A percentile compares a stretch with the other conserved stretches of the same genome.
Evolutionary conservation across 1,140 invertebrate species (phyloP).

Genomic region (Babylonia areolata): DNA sequence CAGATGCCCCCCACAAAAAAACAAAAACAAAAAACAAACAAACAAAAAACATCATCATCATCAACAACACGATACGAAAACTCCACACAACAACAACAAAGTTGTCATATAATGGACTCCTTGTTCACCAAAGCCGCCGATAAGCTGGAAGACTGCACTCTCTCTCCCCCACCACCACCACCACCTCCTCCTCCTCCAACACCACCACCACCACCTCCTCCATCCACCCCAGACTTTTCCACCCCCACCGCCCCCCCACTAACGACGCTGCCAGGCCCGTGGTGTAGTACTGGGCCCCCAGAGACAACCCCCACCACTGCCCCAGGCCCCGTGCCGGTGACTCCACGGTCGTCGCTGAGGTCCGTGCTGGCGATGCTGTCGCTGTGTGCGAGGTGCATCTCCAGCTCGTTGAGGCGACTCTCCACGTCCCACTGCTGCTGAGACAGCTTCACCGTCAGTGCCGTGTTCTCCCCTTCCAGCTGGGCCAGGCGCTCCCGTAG

Average conservation of each 20-base stretch:
- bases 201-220: not conserved
- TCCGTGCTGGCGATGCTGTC: conserved; percentile 68
- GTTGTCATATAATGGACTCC: not conserved
- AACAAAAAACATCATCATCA: too few species aligned
- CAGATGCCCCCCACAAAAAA: too few species aligned
- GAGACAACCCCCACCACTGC: conserved; percentile 45
- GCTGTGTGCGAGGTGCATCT: conserved; percentile 95
- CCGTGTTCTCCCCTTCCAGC: conserved; percentile 94
- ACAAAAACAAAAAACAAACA: too few species aligned
- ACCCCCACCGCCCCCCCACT: too few species aligned
- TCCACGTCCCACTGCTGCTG: conserved; percentile 98
- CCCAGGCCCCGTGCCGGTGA: not conserved
- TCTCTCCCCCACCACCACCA: conserved; percentile 24
- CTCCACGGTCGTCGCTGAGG: conserved; percentile 57
- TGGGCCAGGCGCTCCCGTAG: conserved; percentile 91
- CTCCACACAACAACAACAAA: too few species aligned
- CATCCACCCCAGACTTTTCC: too few species aligned
- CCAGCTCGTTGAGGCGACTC: conserved; percentile 94
- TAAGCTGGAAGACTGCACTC: conserved; percentile 3
- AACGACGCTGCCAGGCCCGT: too few species aligned
- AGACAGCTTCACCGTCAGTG: conserved; percentile 92
- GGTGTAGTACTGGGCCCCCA: too few species aligned
- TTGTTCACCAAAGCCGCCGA: conserved; percentile 56
- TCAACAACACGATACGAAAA: too few species aligned
- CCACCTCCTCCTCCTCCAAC: conserved; percentile 17